Conservation (phyloP, 2,113 vertebrate genomes). For the Natator depressus region DNA sequence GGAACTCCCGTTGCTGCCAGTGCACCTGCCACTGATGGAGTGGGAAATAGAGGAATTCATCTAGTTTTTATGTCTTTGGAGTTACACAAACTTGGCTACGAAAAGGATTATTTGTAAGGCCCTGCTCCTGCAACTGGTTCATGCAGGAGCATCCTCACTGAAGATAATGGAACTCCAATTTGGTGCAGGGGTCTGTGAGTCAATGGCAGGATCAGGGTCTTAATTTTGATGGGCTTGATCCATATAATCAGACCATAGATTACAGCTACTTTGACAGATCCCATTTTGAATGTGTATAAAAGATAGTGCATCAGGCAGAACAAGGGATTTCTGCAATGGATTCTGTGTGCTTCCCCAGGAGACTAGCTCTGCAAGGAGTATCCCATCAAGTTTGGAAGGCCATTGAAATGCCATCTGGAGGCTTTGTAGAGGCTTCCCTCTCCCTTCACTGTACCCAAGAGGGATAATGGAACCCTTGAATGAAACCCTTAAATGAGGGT, state of each 20-base stretch:
- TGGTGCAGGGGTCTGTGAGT: not conserved
- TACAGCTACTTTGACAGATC: no score
- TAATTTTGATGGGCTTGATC: not conserved
- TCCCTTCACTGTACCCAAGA: not conserved
- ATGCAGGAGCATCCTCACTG: not conserved
- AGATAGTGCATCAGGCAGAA: not conserved
- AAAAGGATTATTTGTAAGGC: not conserved
- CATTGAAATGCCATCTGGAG: no score
- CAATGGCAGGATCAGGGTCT: not conserved
- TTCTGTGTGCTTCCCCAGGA: not conserved
- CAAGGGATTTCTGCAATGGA: not conserved
- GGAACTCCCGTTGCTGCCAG: not conserved
- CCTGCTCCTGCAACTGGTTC: not conserved
- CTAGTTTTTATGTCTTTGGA: not conserved
- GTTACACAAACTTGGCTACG: not conserved
- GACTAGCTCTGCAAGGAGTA: not conserved
- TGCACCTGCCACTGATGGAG: not conserved
- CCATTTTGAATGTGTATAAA: not conserved
- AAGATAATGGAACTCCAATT: not conserved
- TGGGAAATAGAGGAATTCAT: not conserved
- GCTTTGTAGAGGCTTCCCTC: no score
- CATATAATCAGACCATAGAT: not conserved
- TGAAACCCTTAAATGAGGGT: no score
- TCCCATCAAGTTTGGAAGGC: not conserved
- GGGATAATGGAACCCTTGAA: not conserved